A percentile compares a stretch with the other conserved stretches of the same genome.
These are phyloP conservation scores for Cremastinae sp. DNA, from an alignment of 2,888 invertebrate genomes.

Conservation along the genomic window DNA sequence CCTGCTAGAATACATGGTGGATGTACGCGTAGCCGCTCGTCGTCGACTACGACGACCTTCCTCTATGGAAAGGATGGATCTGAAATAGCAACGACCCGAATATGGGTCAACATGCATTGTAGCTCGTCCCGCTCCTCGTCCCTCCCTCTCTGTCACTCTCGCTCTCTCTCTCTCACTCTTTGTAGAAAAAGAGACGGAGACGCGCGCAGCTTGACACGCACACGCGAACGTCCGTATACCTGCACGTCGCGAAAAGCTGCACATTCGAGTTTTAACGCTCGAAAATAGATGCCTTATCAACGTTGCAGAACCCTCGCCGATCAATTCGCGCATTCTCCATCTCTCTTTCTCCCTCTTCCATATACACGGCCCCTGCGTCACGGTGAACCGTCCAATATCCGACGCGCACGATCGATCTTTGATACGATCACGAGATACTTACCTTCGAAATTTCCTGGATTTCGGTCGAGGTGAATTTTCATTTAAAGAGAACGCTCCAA, in stretches of 20 bases:
- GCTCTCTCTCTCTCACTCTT: no score
- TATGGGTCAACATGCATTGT: conserved; percentile 81
- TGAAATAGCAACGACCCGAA: conserved; percentile 81
- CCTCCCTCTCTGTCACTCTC: conserved; percentile 43
- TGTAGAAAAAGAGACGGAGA: conserved; percentile 10
- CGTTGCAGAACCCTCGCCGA: conserved; percentile 52
- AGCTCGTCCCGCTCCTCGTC: conserved; percentile 77
- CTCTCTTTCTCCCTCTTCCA: no score
- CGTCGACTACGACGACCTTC: conserved; percentile 77
- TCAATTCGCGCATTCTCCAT: neutral
- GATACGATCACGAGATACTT: conserved; percentile 14
- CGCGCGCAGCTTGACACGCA: conserved; percentile 4
- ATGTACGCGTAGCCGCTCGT: conserved; percentile 30
- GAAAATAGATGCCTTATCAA: conserved; percentile 77
- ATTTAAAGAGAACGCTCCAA: no score
- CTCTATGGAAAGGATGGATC: conserved; percentile 80
- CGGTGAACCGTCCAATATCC: conserved; percentile 11
- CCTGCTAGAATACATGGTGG: conserved; percentile 41
- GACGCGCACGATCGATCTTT: neutral
- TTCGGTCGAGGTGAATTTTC: no score
- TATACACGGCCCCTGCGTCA: neutral
- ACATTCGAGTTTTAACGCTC: conserved; percentile 70
- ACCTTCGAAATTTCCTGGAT: conserved; percentile 13
- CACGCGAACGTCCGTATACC: neutral
- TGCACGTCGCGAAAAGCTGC: conserved; percentile 39